Evolutionary conservation across 2,888 invertebrate genomes (phyloP).

Genomic region (Oxytorus armatus): DNA sequence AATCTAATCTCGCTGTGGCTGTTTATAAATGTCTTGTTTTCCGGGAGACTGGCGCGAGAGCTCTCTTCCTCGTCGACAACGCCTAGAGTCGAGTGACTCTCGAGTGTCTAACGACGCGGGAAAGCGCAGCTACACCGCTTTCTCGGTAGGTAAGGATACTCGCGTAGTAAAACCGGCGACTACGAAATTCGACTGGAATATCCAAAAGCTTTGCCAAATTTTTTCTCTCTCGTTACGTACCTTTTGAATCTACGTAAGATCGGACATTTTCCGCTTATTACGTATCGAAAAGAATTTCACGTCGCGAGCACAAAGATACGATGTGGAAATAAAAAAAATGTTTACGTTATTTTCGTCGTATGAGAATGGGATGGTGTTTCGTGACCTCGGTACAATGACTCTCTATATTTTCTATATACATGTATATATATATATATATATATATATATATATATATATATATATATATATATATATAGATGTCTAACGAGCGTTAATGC

Average conservation of each 20-base stretch:
- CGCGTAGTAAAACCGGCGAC: constrained; percentile 21
- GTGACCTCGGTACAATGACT: too few species aligned
- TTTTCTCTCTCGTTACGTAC: too few species aligned
- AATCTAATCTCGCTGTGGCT: constrained; percentile 84
- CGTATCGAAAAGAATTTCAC: too few species aligned
- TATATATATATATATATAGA: background rate
- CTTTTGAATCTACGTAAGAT: too few species aligned
- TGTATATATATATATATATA: too few species aligned
- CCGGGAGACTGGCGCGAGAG: constrained; percentile 74
- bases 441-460: too few species aligned
- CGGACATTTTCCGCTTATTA: too few species aligned
- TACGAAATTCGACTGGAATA: background rate
- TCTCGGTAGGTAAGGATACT: constrained; percentile 29
- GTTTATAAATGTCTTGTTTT: constrained; percentile 85
- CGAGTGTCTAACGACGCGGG: constrained; percentile 52
- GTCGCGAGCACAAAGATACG: too few species aligned
- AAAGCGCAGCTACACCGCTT: constrained; percentile 40
- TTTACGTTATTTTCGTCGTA: too few species aligned
- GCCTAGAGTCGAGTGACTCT: constrained; percentile 59
- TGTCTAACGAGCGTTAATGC: constrained; percentile 14
- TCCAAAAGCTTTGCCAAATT: too few species aligned
- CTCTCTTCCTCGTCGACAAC: constrained; percentile 43
- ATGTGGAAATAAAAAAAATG: background rate
- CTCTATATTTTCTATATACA: too few species aligned
- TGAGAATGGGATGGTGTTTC: too few species aligned